A percentile compares a stretch with the other conserved stretches of the same genome.
Evolutionary conservation across 2,888 invertebrate genomes (phyloP).

Genomic region (Selenia dentaria): DNA sequence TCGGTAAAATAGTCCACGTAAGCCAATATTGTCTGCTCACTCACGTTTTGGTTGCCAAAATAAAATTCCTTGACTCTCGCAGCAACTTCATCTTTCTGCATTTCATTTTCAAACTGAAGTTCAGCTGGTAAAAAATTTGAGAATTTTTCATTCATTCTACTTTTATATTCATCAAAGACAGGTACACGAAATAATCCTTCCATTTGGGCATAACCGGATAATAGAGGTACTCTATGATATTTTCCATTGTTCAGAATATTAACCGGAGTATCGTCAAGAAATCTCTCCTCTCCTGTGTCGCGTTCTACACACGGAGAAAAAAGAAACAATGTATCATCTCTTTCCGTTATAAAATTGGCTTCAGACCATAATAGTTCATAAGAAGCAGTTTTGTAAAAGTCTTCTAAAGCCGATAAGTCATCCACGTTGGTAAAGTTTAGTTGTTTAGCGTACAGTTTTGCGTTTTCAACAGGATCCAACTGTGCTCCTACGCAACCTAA

Average conservation of each 20-base stretch:
- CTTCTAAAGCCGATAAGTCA: too few relatives aligned
- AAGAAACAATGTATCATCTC: constrained; percentile 33
- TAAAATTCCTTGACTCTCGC: constrained; percentile 13
- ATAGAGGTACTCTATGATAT: constrained; percentile 47
- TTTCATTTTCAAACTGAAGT: constrained; percentile 27
- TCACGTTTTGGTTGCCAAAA: constrained; percentile 8
- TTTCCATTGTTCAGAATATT: constrained; percentile 47
- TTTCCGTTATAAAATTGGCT: too few relatives aligned
- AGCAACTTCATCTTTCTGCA: constrained; percentile 10
- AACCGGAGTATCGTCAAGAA: constrained; percentile 49
- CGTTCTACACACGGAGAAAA: constrained; percentile 44
- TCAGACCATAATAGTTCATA: constrained; percentile 22
- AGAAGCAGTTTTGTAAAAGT: constrained; percentile 37
- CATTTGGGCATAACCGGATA: constrained; percentile 54
- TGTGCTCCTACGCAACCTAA: constrained; percentile 42
- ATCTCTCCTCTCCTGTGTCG: constrained; percentile 13
- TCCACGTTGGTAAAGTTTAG: too few relatives aligned
- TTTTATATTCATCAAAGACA: constrained; percentile 37
- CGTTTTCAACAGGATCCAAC: constrained; percentile 30
- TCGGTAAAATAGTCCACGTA: constrained; percentile 15
- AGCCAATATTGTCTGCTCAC: constrained; percentile 4
- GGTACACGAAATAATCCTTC: constrained; percentile 41
- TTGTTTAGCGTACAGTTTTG: too few relatives aligned
- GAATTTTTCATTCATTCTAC: constrained; percentile 42
- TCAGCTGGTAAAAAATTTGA: constrained; percentile 43